Evolutionary conservation across 2,113 vertebrate species (phyloP), one percentile per base, ranked within the genome.

Genomic region (Tragelaphus strepsiceros): DNA sequence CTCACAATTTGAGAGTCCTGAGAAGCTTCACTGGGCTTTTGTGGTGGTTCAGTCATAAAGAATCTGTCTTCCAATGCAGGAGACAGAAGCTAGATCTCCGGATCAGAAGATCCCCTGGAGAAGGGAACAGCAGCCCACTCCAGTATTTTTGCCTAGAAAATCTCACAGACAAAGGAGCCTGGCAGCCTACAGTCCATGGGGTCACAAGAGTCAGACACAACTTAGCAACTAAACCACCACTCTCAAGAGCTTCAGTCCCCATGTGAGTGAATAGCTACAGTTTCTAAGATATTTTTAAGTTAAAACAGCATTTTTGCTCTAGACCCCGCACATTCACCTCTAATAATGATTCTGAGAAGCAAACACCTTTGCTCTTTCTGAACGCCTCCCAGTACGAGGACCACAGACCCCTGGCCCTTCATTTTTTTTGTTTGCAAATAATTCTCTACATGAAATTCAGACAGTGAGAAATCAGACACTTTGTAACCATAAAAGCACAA

Each of bases 361-460:
- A 62, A 88, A 74, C 26, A 86, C 67, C 62, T 97, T 88, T 71
- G 82, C 51, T 86, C 26, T 97, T 93, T 97, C 94, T 74, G 64
- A 92, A 85, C 87, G 35, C 49, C 14, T 93, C 82, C 81, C 59
- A 9, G 30, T 61, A 61, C 86, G 93, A 61, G 86, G 91, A 93
- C 59, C 86, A 87, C 82, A 91, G 77, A 96, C 78, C 71, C 51
- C 8, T 2, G 32, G 0, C 26, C 32, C 88, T 71, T 74, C 80
- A 56, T 97, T 80, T 74, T 81, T 96, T 64, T 64, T 95, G 91
- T 92, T 96, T 96, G 84, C 64, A 96, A 90, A 84, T 84, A 62
- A 97, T 90, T 96, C 92, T 96, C 90, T 93, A 90, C 80, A 91
- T 86, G 86, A 97, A 84, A 28, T n/a, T 77, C 71, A 74, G 94